Evolutionary conservation across 2,888 invertebrate genomes (phyloP).

Genomic region (Andrena bucephala): DNA sequence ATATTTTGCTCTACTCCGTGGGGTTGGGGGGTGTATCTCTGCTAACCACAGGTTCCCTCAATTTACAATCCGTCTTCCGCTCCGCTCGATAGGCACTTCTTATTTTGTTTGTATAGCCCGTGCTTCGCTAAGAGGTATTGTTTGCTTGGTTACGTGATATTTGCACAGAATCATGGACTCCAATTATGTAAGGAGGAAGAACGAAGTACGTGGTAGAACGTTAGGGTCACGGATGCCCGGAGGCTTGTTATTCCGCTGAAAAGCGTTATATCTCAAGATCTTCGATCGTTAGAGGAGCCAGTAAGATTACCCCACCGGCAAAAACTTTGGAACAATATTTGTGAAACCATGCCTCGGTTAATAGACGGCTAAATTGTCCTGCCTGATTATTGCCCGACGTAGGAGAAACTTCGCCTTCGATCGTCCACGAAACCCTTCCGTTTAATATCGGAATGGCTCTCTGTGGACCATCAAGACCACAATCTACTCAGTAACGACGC

Average conservation of each 20-base stretch:
- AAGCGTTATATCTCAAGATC: constrained; percentile 75
- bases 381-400: constrained; percentile 10
- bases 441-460: too few relatives aligned
- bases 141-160: constrained; percentile 73
- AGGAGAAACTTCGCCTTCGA: not conserved
- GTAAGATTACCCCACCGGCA: constrained; percentile 53
- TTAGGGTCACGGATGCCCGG: constrained; percentile 68
- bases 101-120: constrained; percentile 49
- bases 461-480: not conserved
- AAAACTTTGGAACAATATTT: constrained; percentile 69
- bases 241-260: constrained; percentile 76
- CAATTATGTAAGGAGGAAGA: constrained; percentile 68
- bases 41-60: constrained; percentile 5
- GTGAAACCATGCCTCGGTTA: constrained; percentile 35
- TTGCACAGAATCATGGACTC: constrained; percentile 76
- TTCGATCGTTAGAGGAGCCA: constrained; percentile 65
- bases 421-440: not conserved
- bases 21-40: not conserved
- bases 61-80: constrained; percentile 41
- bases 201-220: constrained; percentile 64
- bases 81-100: constrained; percentile 46
- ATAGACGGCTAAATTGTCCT: constrained; percentile 56
- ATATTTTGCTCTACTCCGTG: not conserved
- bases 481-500: not conserved
- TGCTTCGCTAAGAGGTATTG: constrained; percentile 43